Percentiles rank a stretch among this genome's conserved stretches.
These are phyloP conservation scores for Acanthurus tractus DNA, from an alignment of 2,797 vertebrate genomes.

Conservation along the genomic window DNA sequence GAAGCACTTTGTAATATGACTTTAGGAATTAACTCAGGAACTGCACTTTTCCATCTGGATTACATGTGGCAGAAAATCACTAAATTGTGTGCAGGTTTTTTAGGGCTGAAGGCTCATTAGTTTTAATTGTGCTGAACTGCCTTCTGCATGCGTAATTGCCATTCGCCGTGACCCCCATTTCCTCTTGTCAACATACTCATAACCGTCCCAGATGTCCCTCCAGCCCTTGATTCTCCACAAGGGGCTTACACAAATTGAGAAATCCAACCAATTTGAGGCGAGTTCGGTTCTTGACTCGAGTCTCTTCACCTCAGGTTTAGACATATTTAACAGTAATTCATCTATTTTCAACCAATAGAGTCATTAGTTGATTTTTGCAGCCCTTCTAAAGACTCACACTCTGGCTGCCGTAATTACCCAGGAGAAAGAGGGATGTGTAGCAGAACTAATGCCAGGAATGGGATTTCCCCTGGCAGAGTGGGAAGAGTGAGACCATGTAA, in stretches of 20 bases:
- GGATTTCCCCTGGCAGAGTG: slow-evolving; percentile 74
- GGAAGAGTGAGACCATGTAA: slow-evolving; percentile 74
- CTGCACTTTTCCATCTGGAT: slow-evolving; percentile 80
- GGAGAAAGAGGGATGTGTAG: slow-evolving; percentile 61
- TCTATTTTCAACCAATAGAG: slow-evolving; percentile 41
- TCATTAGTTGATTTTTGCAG: slow-evolving; percentile 51
- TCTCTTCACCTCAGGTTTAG: slow-evolving; percentile 34
- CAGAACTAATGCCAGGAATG: slow-evolving; percentile 80
- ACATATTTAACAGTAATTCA: slow-evolving; percentile 44
- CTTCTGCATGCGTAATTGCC: slow-evolving; percentile 80
- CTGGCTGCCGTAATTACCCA: slow-evolving; percentile 61
- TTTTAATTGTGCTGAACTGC: slow-evolving; percentile 82
- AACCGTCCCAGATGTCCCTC: slow-evolving; percentile 76
- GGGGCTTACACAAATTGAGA: slow-evolving; percentile 34
- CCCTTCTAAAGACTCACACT: slow-evolving; percentile 28
- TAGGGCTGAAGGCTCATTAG: slow-evolving; percentile 82
- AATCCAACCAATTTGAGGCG: slow-evolving; percentile 39
- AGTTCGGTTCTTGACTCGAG: slow-evolving; percentile 41
- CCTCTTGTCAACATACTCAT: slow-evolving; percentile 81
- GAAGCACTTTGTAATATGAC: slow-evolving; percentile 42
- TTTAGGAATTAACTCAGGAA: slow-evolving; percentile 56
- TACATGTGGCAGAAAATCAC: slow-evolving; percentile 83
- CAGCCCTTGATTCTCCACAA: slow-evolving; percentile 52
- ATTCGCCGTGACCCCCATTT: slow-evolving; percentile 79
- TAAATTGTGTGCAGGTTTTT: slow-evolving; percentile 74